Percentiles rank a stretch among this genome's conserved stretches.
These are phyloP conservation scores for Pongo pygmaeus DNA, from an alignment of 2,113 vertebrate genomes.

Conservation along the genomic window DNA sequence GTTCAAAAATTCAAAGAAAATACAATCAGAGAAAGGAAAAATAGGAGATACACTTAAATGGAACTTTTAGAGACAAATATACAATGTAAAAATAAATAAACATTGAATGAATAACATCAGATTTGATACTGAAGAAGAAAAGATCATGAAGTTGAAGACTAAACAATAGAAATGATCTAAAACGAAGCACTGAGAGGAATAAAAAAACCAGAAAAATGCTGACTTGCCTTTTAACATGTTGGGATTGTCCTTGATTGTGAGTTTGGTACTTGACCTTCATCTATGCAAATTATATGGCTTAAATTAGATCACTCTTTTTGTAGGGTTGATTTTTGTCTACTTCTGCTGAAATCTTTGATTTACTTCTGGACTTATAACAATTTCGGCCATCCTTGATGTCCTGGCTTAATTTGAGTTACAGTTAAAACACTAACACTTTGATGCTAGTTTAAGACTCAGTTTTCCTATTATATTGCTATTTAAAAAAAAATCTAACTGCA, in stretches of 20 bases:
- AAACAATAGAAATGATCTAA: not conserved
- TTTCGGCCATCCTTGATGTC: not conserved
- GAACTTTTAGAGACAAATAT: not conserved
- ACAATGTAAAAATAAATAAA: not conserved
- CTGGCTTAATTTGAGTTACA: not conserved
- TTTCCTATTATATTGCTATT: not conserved
- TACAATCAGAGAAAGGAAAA: not conserved
- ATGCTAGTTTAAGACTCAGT: not conserved
- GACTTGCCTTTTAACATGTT: not conserved
- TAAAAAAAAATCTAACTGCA: not conserved
- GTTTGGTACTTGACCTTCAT: not conserved
- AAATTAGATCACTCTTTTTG: not conserved
- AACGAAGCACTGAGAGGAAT: not conserved
- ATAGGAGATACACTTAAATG: not conserved
- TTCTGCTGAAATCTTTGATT: not conserved
- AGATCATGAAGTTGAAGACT: not conserved
- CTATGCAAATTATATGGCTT: not conserved
- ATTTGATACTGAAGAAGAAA: not conserved
- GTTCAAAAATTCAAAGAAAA: not conserved
- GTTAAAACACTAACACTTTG: not conserved
- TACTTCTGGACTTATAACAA: not conserved
- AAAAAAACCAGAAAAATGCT: not conserved
- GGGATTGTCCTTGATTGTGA: not conserved
- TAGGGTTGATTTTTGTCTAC: not conserved
- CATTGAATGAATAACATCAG: not conserved